Percentiles rank a stretch among this genome's conserved stretches.
phyloP scores from a whole-genome alignment of 2,113 vertebrate genomes.

The Synchiropus splendidus region DNA sequence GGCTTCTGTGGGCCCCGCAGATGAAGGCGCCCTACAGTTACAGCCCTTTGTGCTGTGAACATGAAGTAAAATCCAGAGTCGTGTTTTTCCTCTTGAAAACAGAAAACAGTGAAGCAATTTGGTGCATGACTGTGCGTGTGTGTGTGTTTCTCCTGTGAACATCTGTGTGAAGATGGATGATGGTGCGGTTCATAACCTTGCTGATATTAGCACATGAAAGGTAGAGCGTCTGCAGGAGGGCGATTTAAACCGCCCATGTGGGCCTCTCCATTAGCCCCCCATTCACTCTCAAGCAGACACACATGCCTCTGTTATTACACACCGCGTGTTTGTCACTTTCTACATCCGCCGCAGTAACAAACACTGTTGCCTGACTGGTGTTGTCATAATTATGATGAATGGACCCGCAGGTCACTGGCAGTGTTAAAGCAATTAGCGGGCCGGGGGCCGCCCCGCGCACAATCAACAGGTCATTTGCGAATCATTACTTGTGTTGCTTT shows the following conservation, averaged over 20 bases:
- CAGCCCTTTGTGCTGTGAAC: slow-evolving; percentile 39
- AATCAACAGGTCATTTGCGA: slow-evolving; percentile 57
- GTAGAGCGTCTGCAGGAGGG: slow-evolving; percentile 46
- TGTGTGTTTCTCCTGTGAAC: slow-evolving; percentile 22
- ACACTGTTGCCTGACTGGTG: slow-evolving; percentile 35
- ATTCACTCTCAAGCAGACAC: slow-evolving; percentile 44
- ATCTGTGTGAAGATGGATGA: slow-evolving; percentile 46
- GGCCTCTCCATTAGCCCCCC: slow-evolving; percentile 53
- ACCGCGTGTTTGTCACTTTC: slow-evolving; percentile 36
- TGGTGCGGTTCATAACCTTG: slow-evolving; percentile 46
- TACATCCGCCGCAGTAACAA: slow-evolving; percentile 27
- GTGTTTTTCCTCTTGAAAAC: slow-evolving; percentile 28
- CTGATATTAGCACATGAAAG: slow-evolving; percentile 65
- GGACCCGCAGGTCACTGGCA: slow-evolving; percentile 38
- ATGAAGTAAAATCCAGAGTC: slow-evolving; percentile 25
- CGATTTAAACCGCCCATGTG: slow-evolving; percentile 31
- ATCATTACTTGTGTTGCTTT: slow-evolving; percentile 30
- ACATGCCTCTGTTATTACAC: slow-evolving; percentile 40
- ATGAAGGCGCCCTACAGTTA: slow-evolving; percentile 35
- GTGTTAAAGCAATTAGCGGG: slow-evolving; percentile 45
- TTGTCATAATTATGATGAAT: slow-evolving; percentile 62
- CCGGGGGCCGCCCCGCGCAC: slow-evolving; percentile 6
- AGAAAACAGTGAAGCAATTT: slow-evolving; percentile 32
- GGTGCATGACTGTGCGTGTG: slow-evolving; percentile 16
- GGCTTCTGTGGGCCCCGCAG: slow-evolving; percentile 33